These are phyloP conservation scores for Ursus arctos DNA, from an alignment of 2,113 vertebrate species.

Conservation along the genomic window DNA sequence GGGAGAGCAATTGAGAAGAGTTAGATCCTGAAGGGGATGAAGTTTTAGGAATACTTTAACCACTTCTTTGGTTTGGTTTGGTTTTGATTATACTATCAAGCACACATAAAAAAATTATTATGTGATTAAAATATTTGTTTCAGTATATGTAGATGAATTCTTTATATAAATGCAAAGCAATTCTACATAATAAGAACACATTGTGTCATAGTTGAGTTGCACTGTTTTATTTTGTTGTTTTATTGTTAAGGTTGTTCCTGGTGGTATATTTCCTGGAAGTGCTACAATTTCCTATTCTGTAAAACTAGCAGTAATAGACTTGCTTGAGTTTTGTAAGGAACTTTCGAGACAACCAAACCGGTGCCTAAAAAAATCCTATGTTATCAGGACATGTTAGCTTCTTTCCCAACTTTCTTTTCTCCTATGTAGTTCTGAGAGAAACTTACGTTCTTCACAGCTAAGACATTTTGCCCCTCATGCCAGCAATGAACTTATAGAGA, in stretches of 20 bases:
- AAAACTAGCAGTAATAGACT: neutral
- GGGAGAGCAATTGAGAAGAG: neutral
- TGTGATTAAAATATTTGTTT: neutral
- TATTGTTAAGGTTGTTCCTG: neutral
- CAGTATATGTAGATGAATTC: neutral
- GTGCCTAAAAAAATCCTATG: neutral
- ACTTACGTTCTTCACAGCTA: neutral
- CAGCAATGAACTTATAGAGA: neutral
- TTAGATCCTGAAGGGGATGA: neutral
- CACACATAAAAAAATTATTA: neutral
- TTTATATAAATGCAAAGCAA: neutral
- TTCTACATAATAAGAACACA: neutral
- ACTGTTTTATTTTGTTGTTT: neutral
- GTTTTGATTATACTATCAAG: neutral
- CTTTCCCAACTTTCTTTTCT: neutral
- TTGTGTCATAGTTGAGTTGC: neutral
- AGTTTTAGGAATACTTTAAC: neutral
- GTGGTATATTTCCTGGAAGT: neutral
- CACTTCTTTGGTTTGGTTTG: neutral
- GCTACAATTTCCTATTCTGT: neutral
- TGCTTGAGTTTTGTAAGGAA: neutral
- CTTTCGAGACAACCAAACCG: neutral
- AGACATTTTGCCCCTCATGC: neutral
- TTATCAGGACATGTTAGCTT: neutral
- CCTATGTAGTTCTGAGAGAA: neutral